Evolutionary conservation across 1,140 invertebrate species (phyloP), one percentile per base, ranked within the genome.

Genomic region (Armadillidium nasatum): DNA sequence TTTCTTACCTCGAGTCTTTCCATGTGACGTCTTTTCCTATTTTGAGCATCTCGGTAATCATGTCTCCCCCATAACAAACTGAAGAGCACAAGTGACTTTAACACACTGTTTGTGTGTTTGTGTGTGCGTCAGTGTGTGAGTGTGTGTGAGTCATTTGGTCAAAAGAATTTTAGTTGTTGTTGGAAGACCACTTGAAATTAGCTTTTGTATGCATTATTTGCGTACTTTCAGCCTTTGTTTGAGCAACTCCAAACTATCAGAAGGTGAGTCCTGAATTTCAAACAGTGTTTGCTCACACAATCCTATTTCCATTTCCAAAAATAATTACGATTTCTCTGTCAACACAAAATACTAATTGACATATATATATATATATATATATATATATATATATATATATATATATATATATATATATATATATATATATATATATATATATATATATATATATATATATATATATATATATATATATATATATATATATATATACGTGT

Each of bases 401-500:
- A 33, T 33, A 33, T 33, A 33, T 33, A n/a, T 33, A 33, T 33
- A 33, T 33, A 33, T 3, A 3, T 3, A 33, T 33, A 33, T 33
- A 33, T n/a, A 33, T 33, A 33, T 33, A 33, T 33, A 33, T 33
- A 33, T 33, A 33, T n/a, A 33, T 33, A 33, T 33, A 33, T 33
- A 44, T 71, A 71, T 44, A 44, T 71, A 71, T 43, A 71, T 71
- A 71, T 71, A 71, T n/a, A 43, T 71, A 33, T 13, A 43, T 13
- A 43, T 43, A 43, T n/a, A 71, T 23, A 71, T 71, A 71, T 71
- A 71, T 71, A 71, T 23, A 22, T 71, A 22, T 71, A 71, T 23
- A 71, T 71, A 71, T 43, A 71, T 71, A 43, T 43, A 71, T 70
- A n/a, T n/a, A n/a, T n/a, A n/a, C n/a, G n/a, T n/a, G n/a, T n/a